A percentile compares a stretch with the other conserved stretches of the same genome.
These are phyloP conservation scores for Anolis sagrei DNA, from an alignment of 2,113 vertebrate species.

Conservation along the genomic window DNA sequence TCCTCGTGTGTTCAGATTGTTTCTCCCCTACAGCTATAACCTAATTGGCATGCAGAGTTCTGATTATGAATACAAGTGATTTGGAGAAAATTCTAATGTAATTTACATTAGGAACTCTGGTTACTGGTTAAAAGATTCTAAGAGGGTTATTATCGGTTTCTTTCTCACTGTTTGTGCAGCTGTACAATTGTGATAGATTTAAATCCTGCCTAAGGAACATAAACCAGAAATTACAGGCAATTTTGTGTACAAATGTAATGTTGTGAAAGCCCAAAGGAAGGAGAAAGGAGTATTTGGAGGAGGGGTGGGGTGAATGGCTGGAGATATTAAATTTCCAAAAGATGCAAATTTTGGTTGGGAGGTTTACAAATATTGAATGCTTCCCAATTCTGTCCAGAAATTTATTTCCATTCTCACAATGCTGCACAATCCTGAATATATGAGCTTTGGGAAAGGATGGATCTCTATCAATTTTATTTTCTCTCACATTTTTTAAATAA, in stretches of 20 bases:
- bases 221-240: constrained; percentile 12
- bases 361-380: neutral
- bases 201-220: constrained; percentile 1
- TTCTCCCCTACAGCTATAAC: constrained; percentile 52
- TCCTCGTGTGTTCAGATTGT: constrained; percentile 58
- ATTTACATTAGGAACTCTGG: constrained; percentile 48
- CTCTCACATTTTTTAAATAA: no score
- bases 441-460: no score
- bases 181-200: constrained; percentile 26
- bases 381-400: no score
- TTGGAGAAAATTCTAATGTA: constrained; percentile 53
- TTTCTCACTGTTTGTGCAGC: constrained; percentile 30
- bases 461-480: no score
- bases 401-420: no score
- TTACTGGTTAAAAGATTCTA: constrained; percentile 51
- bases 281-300: neutral
- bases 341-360: neutral
- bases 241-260: constrained; percentile 34
- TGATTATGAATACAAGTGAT: constrained; percentile 56
- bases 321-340: neutral
- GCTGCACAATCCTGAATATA: no score
- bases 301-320: neutral
- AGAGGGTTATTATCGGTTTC: constrained; percentile 37
- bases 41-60: constrained; percentile 54
- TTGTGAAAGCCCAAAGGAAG: constrained; percentile 11